These are phyloP conservation scores for Enteromius afrohamiltoni DNA, from an alignment of 2,797 vertebrate genomes.

Conservation along the genomic window DNA sequence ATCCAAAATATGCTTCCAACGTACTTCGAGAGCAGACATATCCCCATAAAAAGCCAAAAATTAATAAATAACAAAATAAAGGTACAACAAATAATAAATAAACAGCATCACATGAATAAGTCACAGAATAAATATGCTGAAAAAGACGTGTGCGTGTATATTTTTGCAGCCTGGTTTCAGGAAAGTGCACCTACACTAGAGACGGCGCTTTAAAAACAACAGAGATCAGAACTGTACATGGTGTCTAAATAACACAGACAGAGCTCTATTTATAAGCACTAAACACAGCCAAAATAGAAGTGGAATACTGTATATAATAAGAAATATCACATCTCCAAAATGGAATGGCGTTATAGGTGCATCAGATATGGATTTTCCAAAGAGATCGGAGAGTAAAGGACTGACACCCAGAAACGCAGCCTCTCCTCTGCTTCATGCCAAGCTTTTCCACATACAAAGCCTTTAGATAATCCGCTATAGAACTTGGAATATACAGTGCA, in stretches of 20 bases:
- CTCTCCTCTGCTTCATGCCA: slow-evolving; percentile 72
- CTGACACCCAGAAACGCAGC: background rate
- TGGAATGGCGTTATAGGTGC: slow-evolving; percentile 43
- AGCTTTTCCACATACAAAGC: slow-evolving; percentile 59
- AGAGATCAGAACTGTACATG: slow-evolving; percentile 51
- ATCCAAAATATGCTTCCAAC: background rate
- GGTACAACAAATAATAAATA: slow-evolving; percentile 45
- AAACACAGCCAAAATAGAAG: slow-evolving; percentile 51
- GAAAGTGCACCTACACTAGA: slow-evolving; percentile 56
- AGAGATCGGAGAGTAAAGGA: slow-evolving; percentile 30
- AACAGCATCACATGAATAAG: slow-evolving; percentile 38
- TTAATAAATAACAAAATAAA: slow-evolving; percentile 53
- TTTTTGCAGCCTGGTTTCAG: slow-evolving; percentile 71
- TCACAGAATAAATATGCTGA: slow-evolving; percentile 45
- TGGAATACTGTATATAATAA: slow-evolving; percentile 40
- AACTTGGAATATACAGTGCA: slow-evolving; percentile 83
- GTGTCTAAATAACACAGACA: slow-evolving; percentile 20
- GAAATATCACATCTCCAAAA: slow-evolving; percentile 46
- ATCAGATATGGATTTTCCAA: slow-evolving; percentile 42
- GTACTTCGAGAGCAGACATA: slow-evolving; percentile 9
- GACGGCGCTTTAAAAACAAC: slow-evolving; percentile 21
- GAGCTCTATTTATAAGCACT: slow-evolving; percentile 56
- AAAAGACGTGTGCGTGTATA: slow-evolving; percentile 63
- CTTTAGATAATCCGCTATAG: slow-evolving; percentile 63
- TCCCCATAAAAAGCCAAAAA: slow-evolving; percentile 43